Base-by-base conservation (phyloP, 2,113 vertebrate species). In the Dipodomys spectabilis region DNA sequence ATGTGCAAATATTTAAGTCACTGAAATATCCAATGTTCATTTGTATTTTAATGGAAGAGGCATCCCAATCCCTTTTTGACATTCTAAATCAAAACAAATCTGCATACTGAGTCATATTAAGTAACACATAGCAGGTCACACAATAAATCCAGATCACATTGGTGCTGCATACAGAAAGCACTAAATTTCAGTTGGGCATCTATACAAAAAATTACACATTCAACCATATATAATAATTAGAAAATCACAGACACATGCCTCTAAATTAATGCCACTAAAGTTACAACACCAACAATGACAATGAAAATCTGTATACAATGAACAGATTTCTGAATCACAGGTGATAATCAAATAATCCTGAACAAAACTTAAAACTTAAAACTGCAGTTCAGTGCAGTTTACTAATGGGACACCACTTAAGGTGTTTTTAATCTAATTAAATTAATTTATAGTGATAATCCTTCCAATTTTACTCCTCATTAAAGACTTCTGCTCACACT, bases 1-100 rank as follows among this genome's bases (percentile, higher is more conserved):
- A 90, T 94, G 49, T 92, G 91, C 77, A 94, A 92, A 95, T 90
- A 91, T 86, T 90, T 93, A 95, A 91, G 53, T 15, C 82, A 93
- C 2, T 82, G 39, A 80, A 94, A 85, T 78, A 92, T 81, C 91
- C 93, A 90, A 53, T 67, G 53, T 84, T 86, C 32, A 89, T 12
- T 79, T 20, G 39, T 75, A 81, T 95, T 88, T 88, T 87, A 85
- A 83, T 65, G 7, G 32, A 86, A 32, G 8, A 90, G 23, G 13
- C 62, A 28, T 83, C 1, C 0, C 27, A 77, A 68, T 67, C 22
- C 39, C 72, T 79, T 86, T 89, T 81, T 84, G 49, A 67, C 74
- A 91, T 9, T 84, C 32, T 5, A 45, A 30, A 79, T 82, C 83
- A 93, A 78, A 96, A 27, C 5, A 89, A 45, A 30, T 7, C 3